These are phyloP conservation scores for Portunus trituberculatus DNA, from an alignment of 1,140 invertebrate genomes.

Conservation along the genomic window DNA sequence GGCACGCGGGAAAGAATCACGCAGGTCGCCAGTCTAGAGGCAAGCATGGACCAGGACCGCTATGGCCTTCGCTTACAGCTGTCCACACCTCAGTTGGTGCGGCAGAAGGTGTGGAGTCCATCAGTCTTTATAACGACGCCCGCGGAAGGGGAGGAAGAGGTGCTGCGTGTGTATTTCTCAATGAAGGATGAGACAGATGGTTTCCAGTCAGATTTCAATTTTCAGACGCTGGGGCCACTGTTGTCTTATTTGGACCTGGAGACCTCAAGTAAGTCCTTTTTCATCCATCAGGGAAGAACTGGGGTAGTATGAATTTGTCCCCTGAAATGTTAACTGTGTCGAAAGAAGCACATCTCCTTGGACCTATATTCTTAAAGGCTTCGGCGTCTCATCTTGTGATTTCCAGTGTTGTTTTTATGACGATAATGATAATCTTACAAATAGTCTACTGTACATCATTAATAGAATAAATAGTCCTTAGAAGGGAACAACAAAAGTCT, in stretches of 20 bases:
- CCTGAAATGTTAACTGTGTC: too few species aligned
- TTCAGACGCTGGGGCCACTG: constrained; percentile 9
- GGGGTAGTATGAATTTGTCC: neutral
- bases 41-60: neutral
- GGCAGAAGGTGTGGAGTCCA: constrained; percentile 58
- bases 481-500: neutral
- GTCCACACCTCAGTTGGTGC: constrained; percentile 46
- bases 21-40: constrained; percentile 38
- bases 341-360: too few species aligned
- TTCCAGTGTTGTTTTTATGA: too few species aligned
- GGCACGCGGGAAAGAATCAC: constrained; percentile 63
- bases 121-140: constrained; percentile 49
- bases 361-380: too few species aligned
- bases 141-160: constrained; percentile 58
- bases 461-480: too few species aligned
- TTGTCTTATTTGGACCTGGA: constrained; percentile 29
- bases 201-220: constrained; percentile 16
- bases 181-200: constrained; percentile 22
- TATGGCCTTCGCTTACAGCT: constrained; percentile 61
- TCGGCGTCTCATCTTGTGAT: too few species aligned
- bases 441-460: too few species aligned
- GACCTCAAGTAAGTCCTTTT: constrained; percentile 12
- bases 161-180: neutral
- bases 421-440: too few species aligned
- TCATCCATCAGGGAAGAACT: neutral